Evolutionary conservation across 2,888 invertebrate genomes (phyloP), one percentile per base, ranked within the genome.

Genomic region (Lydus trimaculatus): DNA sequence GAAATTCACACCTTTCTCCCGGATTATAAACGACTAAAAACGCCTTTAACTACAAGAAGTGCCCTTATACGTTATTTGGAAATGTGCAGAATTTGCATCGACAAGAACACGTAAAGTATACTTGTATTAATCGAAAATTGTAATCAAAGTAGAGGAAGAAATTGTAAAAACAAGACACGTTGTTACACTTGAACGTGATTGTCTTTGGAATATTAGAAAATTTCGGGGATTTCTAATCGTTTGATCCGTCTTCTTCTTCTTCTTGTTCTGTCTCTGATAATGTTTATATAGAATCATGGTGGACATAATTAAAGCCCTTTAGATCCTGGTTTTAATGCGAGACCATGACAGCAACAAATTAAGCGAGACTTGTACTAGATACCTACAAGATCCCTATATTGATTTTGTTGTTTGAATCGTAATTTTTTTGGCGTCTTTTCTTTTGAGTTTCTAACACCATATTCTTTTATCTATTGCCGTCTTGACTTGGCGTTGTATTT

Each of bases 391-490:
- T n/a, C n/a, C n/a, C 15, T 31, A 1, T 60, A 23, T 60, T 31
- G 60, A 23, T 31, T 60, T 33, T 36, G n/a, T n/a, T n/a, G n/a
- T n/a, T n/a, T n/a, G n/a, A n/a, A n/a, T n/a, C n/a, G n/a, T n/a
- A n/a, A n/a, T n/a, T n/a, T n/a, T n/a, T n/a, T n/a, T n/a, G n/a
- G n/a, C n/a, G n/a, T n/a, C n/a, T n/a, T n/a, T n/a, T n/a, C n/a
- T n/a, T n/a, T n/a, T n/a, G 23, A 48, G 20, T 48, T 20, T 48
- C 23, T 20, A 48, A 48, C 48, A 48, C 48, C 43, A 43, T 48
- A 48, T 48, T 28, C 60, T 65, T 71, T 74, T 73, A 73, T 73
- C 72, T 70, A 61, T 64, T 61, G 67, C 69, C 66, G 58, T 71
- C 67, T 72, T 71, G 20, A 20, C 48, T 48, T n/a, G n/a, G n/a